A percentile compares a stretch with the other conserved stretches of the same genome.
Conservation (phyloP, 2,113 vertebrate species). For the Pterocles orientalis region DNA sequence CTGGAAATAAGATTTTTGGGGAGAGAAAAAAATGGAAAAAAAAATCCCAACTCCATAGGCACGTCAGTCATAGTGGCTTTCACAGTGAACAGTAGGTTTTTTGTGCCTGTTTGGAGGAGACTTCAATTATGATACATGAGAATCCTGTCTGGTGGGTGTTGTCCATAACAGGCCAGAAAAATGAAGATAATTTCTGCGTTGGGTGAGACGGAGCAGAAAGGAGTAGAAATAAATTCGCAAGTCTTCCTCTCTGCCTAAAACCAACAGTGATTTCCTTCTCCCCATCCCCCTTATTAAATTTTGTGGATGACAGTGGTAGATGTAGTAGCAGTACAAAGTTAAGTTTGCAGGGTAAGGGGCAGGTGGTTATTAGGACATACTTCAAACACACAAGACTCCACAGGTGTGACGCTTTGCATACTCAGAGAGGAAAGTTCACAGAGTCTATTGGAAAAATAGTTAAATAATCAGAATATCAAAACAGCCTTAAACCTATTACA, state of each 20-base stretch:
- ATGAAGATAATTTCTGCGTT: not conserved
- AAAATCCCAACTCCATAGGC: not conserved
- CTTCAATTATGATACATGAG: not conserved
- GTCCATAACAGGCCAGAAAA: not conserved
- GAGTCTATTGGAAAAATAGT: not conserved
- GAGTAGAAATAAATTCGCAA: not conserved
- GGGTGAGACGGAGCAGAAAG: not conserved
- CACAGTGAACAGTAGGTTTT: not conserved
- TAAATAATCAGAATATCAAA: not conserved
- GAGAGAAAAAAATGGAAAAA: not conserved
- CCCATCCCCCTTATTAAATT: not conserved
- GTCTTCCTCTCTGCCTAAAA: not conserved
- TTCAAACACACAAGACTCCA: not conserved
- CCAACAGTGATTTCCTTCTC: not conserved
- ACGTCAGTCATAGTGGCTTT: not conserved
- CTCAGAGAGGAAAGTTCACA: not conserved
- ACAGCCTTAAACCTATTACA: not conserved
- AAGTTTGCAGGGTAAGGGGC: not conserved
- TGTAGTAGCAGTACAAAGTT: not conserved
- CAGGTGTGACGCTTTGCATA: not conserved
- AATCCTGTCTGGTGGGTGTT: not conserved
- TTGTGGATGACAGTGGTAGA: not conserved
- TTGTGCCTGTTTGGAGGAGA: not conserved
- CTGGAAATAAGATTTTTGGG: not conserved
- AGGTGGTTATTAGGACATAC: not conserved